Evolutionary conservation across 2,888 invertebrate genomes (phyloP).

Genomic region (Trilocha varians): DNA sequence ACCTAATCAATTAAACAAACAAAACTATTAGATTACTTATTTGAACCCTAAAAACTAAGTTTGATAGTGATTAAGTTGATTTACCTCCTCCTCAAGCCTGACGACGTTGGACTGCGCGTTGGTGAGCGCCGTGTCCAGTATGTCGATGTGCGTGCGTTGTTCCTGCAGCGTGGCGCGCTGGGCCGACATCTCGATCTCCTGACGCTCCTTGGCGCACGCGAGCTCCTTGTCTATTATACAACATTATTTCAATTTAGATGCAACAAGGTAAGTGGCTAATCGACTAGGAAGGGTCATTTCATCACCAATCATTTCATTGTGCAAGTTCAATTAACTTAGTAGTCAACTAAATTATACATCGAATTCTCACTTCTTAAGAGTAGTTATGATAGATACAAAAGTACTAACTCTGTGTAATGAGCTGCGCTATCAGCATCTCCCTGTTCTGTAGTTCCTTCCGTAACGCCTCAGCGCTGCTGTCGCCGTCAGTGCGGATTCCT

Average conservation of each 20-base stretch:
- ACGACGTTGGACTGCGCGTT: conserved; percentile 93
- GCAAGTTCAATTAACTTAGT: too few relatives aligned
- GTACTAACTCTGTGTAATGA: conserved; percentile 86
- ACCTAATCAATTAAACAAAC: too few relatives aligned
- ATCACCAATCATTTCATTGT: too few relatives aligned
- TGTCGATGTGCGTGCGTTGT: conserved; percentile 93
- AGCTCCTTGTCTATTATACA: conserved; percentile 87
- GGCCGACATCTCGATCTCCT: conserved; percentile 92
- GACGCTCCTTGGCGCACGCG: conserved; percentile 89
- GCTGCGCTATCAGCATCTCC: conserved; percentile 87
- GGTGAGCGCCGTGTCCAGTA: conserved; percentile 91
- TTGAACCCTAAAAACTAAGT: too few relatives aligned
- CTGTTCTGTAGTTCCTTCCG: conserved; percentile 81
- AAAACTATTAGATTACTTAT: too few relatives aligned
- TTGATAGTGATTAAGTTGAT: not conserved
- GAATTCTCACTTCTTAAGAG: too few relatives aligned
- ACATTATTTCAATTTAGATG: too few relatives aligned
- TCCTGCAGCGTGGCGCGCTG: conserved; percentile 92
- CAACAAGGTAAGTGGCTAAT: too few relatives aligned
- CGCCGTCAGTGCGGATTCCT: conserved; percentile 64
- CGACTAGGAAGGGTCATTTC: too few relatives aligned
- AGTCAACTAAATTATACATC: too few relatives aligned
- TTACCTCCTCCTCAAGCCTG: conserved; percentile 88
- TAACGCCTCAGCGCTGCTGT: conserved; percentile 68
- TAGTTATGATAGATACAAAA: too few relatives aligned